Percentiles rank a stretch among this genome's conserved stretches.
Conservation (phyloP, 2,888 invertebrate species). For the Leptura quadrifasciata region DNA sequence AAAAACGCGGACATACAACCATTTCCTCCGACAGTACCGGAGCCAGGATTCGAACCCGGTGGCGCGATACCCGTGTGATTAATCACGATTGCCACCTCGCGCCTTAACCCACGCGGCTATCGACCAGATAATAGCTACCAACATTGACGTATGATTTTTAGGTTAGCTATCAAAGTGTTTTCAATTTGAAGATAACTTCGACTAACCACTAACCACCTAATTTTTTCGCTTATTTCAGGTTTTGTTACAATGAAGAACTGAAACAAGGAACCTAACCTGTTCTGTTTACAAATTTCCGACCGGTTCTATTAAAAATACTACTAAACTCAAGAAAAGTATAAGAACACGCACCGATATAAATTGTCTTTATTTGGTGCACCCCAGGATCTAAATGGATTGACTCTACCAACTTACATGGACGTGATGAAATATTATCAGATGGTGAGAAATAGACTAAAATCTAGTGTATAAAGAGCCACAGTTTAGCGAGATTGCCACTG, state of each 20-base stretch:
- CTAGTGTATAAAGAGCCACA: conserved; percentile 1
- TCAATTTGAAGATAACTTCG: neutral
- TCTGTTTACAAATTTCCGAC: neutral
- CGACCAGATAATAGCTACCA: too few species aligned
- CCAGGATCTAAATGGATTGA: neutral
- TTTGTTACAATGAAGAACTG: neutral
- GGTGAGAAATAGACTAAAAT: neutral
- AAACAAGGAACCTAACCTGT: neutral
- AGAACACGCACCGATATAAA: neutral
- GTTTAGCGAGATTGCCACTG: neutral
- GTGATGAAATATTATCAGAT: conserved; percentile 7
- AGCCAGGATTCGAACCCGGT: too few species aligned
- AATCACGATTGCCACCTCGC: too few species aligned
- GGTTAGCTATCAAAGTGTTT: neutral
- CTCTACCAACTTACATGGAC: conserved; percentile 7
- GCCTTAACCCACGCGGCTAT: too few species aligned
- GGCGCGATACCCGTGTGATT: too few species aligned
- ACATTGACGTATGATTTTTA: neutral
- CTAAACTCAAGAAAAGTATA: neutral
- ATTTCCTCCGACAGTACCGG: too few species aligned
- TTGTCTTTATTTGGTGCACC: neutral
- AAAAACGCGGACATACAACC: too few species aligned
- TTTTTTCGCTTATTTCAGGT: neutral
- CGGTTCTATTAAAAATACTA: neutral
- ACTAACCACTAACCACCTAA: neutral